Conservation (phyloP, 2,113 vertebrate species). For the Vulpes vulpes region DNA sequence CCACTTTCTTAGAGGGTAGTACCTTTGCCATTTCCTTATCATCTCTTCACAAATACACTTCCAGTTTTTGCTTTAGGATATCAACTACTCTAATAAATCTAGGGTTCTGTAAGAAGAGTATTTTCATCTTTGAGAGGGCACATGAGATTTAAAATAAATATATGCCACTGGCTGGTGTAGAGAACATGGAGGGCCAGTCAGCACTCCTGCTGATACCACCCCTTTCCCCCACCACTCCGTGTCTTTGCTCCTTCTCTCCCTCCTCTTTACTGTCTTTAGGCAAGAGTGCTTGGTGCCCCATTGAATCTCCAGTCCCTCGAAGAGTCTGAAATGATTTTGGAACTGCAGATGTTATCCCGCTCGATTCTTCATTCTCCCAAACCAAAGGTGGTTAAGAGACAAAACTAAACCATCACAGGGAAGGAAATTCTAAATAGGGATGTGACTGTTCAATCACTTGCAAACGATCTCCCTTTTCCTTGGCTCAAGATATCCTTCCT, state of each 20-base stretch:
- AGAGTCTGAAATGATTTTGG: background rate
- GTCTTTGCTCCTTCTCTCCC: background rate
- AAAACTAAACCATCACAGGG: background rate
- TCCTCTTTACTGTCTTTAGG: background rate
- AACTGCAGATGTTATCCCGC: background rate
- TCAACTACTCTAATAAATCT: background rate
- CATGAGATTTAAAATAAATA: background rate
- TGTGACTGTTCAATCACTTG: background rate
- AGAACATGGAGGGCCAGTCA: background rate
- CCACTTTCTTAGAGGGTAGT: background rate
- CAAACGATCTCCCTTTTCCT: background rate
- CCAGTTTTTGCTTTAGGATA: slow-evolving; percentile 17
- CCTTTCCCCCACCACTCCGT: fast-evolving
- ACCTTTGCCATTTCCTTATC: background rate
- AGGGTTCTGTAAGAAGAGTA: background rate
- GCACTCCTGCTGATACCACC: background rate
- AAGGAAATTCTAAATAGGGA: background rate
- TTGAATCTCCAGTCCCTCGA: background rate
- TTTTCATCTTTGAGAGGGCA: background rate
- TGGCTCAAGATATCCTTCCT: background rate
- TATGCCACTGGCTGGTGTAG: background rate
- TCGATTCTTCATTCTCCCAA: background rate
- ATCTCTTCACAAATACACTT: background rate
- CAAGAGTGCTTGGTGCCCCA: background rate
- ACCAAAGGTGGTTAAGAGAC: background rate